Percentiles rank a stretch among this genome's conserved stretches.
phyloP scores from a whole-genome alignment of 2,888 invertebrate genomes.

The Eilema depressum region DNA sequence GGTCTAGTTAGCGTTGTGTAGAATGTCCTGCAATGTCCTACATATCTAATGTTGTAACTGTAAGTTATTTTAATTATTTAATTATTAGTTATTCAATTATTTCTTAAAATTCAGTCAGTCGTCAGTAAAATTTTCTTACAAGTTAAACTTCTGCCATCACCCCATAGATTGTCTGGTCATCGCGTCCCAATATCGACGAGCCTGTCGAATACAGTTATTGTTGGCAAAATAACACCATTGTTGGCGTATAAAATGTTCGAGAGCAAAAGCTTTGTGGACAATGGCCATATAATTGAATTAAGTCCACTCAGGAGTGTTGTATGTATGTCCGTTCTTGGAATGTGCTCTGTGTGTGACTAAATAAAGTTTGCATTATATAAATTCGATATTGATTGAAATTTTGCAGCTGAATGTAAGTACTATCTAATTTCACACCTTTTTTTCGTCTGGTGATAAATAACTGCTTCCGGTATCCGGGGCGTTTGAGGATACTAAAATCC shows the following conservation, averaged over 20 bases:
- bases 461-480: neutral
- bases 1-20: too few relatives aligned
- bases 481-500: neutral
- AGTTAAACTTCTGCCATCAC: conserved; percentile 33
- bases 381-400: conserved; percentile 22
- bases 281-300: conserved; percentile 82
- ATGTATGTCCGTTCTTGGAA: conserved; percentile 59
- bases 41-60: too few relatives aligned
- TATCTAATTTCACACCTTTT: neutral
- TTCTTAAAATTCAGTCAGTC: too few relatives aligned
- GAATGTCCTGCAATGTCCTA: too few relatives aligned
- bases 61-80: too few relatives aligned
- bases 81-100: too few relatives aligned
- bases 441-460: neutral
- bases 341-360: conserved; percentile 17
- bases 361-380: conserved; percentile 14
- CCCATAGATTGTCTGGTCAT: conserved; percentile 37
- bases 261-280: conserved; percentile 75
- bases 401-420: conserved; percentile 26
- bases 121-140: neutral
- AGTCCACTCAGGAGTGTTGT: conserved; percentile 57
- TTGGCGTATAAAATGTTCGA: conserved; percentile 64
- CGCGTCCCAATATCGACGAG: conserved; percentile 56
- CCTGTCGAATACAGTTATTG: conserved; percentile 78
- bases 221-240: conserved; percentile 83